Conservation (phyloP, 1,140 invertebrate species). For the Scaptomyza montana region DNA sequence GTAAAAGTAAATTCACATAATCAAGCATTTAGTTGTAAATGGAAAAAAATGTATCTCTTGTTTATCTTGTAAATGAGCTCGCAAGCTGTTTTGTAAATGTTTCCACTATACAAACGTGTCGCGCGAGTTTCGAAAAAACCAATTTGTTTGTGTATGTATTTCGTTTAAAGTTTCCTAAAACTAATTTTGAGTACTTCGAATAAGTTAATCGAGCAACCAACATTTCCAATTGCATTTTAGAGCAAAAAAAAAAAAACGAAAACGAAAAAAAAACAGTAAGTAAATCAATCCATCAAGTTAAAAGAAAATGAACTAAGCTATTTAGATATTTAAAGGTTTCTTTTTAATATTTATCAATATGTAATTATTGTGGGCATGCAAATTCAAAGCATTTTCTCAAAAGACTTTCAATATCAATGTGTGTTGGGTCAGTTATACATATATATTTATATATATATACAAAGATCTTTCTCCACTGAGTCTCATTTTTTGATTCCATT, state of each 20-base stretch:
- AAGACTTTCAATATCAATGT: conserved; percentile 31
- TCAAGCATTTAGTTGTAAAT: conserved; percentile 63
- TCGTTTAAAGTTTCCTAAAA: neutral
- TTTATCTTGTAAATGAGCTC: conserved; percentile 43
- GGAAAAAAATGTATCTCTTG: conserved; percentile 7
- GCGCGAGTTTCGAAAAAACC: conserved; percentile 34
- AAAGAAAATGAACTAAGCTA: conserved; percentile 20
- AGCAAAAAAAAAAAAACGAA: conserved; percentile 33
- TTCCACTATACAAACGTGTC: too few relatives aligned
- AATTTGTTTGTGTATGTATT: conserved; percentile 10
- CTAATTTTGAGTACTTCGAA: neutral
- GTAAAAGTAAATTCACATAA: conserved; percentile 59
- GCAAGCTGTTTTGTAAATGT: conserved; percentile 30
- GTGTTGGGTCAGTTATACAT: conserved; percentile 51
- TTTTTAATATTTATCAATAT: conserved; percentile 46
- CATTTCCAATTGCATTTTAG: conserved; percentile 70
- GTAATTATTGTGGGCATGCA: conserved; percentile 56
- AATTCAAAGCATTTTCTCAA: conserved; percentile 39
- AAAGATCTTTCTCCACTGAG: conserved; percentile 24
- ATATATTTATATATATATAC: neutral
- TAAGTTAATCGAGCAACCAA: conserved; percentile 11
- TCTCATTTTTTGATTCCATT: conserved; percentile 64
- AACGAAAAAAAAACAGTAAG: neutral
- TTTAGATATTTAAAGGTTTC: conserved; percentile 52
- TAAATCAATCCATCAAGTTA: conserved; percentile 15